Percentiles rank a stretch among this genome's conserved stretches.
phyloP scores from a whole-genome alignment of 2,113 vertebrate genomes.

The Puntigrus tetrazona region DNA sequence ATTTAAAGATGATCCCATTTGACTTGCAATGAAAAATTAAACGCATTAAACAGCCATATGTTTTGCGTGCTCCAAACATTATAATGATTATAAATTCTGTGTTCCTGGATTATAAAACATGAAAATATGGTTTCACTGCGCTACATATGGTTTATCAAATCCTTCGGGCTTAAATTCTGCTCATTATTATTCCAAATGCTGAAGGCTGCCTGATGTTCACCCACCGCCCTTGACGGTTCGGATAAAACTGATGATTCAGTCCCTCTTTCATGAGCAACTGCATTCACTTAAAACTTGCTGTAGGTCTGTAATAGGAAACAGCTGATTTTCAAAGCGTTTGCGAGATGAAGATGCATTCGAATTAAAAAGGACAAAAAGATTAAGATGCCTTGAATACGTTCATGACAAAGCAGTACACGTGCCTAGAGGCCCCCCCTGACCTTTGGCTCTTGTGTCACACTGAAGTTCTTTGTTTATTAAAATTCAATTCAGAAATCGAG shows the following conservation, averaged over 20 bases:
- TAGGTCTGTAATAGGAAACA: conserved; percentile 15
- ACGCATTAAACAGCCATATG: not conserved
- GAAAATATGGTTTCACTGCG: not conserved
- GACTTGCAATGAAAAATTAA: not conserved
- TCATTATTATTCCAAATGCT: not conserved
- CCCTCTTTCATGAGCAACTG: conserved; percentile 14
- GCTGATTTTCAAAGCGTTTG: not conserved
- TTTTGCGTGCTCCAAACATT: not conserved
- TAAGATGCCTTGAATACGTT: not conserved
- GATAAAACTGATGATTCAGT: conserved; percentile 19
- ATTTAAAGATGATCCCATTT: not conserved
- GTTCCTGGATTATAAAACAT: not conserved
- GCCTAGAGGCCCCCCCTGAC: not conserved
- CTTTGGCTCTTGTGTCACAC: not conserved
- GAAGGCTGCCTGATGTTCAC: not conserved
- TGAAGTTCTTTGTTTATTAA: not conserved
- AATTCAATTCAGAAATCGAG: not conserved
- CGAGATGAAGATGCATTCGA: conserved; percentile 7
- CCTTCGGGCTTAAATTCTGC: not conserved
- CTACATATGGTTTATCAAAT: conserved; percentile 2
- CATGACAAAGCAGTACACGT: not conserved
- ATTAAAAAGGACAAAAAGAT: not conserved
- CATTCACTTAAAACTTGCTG: conserved; percentile 22
- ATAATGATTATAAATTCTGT: not conserved
- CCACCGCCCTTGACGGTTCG: not conserved